A percentile compares a stretch with the other conserved stretches of the same genome.
Conservation (phyloP, 2,113 vertebrate genomes). For the Eidolon helvum region DNA sequence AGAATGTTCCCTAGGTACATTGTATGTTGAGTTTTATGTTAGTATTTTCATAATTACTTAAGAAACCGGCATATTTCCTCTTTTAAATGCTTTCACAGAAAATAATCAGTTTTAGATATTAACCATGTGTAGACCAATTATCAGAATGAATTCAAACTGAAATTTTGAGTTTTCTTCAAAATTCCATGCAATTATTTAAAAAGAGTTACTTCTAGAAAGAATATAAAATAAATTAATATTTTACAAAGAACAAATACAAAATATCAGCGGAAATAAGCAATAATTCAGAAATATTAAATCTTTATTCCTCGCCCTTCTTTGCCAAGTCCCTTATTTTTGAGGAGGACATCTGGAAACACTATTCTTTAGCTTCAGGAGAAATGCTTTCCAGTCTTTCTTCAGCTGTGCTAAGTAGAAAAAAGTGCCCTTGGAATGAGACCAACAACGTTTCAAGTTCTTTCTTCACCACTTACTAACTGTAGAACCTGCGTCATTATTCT, state of each 20-base stretch:
- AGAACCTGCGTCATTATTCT: not conserved
- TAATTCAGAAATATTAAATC: not conserved
- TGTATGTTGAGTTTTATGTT: not conserved
- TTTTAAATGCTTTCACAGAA: not conserved
- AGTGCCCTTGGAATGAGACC: not conserved
- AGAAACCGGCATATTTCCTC: not conserved
- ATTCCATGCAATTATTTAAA: slow-evolving; percentile 26
- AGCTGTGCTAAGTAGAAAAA: not conserved
- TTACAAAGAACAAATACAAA: not conserved
- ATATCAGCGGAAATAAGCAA: not conserved
- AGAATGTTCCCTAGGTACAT: not conserved
- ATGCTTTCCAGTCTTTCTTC: not conserved
- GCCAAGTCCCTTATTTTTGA: not conserved
- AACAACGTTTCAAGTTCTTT: not conserved
- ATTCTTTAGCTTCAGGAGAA: not conserved
- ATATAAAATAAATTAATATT: not conserved
- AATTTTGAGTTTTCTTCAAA: not conserved
- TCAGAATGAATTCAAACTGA: not conserved
- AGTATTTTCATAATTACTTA: not conserved
- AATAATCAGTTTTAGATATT: not conserved
- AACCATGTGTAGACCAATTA: not conserved
- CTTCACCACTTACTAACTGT: not conserved
- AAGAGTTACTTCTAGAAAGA: slow-evolving; percentile 27
- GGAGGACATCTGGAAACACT: not conserved
- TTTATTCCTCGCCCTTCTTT: not conserved